Evolutionary conservation across 2,797 vertebrate genomes (phyloP), one percentile per base, ranked within the genome.

Genomic region (Loriculus beryllinus): DNA sequence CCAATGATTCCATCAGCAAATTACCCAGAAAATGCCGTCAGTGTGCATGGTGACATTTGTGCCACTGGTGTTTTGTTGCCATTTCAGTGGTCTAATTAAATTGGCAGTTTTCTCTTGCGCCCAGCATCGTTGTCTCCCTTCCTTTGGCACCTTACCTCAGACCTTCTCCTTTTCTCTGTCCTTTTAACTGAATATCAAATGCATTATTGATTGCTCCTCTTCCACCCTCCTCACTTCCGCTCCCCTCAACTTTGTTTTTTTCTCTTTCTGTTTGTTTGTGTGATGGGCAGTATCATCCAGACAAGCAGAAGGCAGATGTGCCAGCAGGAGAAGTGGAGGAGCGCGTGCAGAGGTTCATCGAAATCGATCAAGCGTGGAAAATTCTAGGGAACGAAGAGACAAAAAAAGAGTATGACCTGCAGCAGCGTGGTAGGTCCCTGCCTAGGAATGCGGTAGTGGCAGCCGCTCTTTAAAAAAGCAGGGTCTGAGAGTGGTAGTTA

Each of bases 321-420:
- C 96, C 98, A 81, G 96, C 96, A 92, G 97, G 91, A 95, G 97
- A 97, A 65, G 94, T 96, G 48, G 97, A 98, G 96, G 96, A 98
- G 86, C 95, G 92, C 25, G 76, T 97, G 84, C 98, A 97, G 97
- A 98, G 97, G 97, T 99, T 99, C 98, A 98, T 98, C 51, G 98
- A 99, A 89, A 96, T 99, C 80, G 98, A 98, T 96, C 98, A 98
- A 93, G 98, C 98, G 74, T 99, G 98, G 98, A 99, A 98, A 97
- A 97, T 98, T 97, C 98, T 99, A 84, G 98, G 98, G 82, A 98
- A 98, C 26, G 98, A 98, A 96, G 98, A 98, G 97, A 98, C 97
- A 88, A 99, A 98, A 97, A 98, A 94, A 95, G 97, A 97, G 91
- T 99, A 98, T 96, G 98, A 99, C 97, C 97, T 98, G 94, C 98